phyloP scores from a whole-genome alignment of 1,140 invertebrate species.

The Plodia interpunctella region DNA sequence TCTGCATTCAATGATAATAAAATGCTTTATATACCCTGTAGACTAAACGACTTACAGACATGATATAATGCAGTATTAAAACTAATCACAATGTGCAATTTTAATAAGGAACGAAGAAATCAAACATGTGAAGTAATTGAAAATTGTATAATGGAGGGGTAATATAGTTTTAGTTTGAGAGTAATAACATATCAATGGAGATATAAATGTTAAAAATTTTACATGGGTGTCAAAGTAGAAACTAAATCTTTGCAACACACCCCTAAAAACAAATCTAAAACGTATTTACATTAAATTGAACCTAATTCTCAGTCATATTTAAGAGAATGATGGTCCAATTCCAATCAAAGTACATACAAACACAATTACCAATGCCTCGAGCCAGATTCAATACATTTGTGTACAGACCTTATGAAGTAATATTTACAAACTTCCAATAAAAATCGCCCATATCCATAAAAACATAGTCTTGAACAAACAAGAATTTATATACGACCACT shows the following conservation, averaged over 20 bases:
- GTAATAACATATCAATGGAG: neutral
- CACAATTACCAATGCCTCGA: neutral
- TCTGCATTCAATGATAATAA: neutral
- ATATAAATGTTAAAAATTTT: conserved; percentile 32
- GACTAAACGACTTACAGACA: conserved; percentile 19
- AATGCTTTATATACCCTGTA: conserved; percentile 27
- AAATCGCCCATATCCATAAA: conserved; percentile 1
- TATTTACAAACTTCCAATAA: conserved; percentile 10
- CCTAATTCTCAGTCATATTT: conserved; percentile 72
- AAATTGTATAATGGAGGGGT: neutral
- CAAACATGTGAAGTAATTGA: neutral
- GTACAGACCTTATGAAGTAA: conserved; percentile 4
- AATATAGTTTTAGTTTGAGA: neutral
- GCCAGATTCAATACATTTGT: conserved; percentile 3
- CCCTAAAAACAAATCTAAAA: conserved; percentile 47
- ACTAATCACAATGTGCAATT: conserved; percentile 16
- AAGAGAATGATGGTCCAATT: conserved; percentile 46
- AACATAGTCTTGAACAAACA: neutral
- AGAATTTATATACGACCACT: conserved; percentile 1
- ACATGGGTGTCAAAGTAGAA: conserved; percentile 18
- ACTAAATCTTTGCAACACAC: conserved; percentile 30
- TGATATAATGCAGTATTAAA: conserved; percentile 5
- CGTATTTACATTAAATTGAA: conserved; percentile 72
- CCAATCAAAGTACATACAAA: conserved; percentile 16
- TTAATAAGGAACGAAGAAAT: conserved; percentile 5